phyloP scores from a whole-genome alignment of 92 coral and sea anemone genomes.

The Umimayanthus kanabou region DNA sequence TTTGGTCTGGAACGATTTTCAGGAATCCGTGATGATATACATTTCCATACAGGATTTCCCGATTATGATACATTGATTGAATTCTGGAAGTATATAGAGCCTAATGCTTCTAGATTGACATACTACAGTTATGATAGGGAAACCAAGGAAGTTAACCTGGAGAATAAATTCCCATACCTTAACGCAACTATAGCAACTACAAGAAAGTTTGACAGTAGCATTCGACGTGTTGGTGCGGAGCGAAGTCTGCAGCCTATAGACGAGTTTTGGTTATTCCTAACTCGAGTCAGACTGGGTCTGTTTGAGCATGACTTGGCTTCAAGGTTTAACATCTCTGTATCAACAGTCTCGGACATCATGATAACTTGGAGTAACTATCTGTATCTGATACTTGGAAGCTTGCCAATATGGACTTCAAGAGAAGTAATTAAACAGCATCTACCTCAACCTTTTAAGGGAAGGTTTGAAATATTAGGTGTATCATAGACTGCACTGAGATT shows the following conservation, averaged over 20 bases:
- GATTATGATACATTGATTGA: constrained; percentile 46
- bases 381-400: constrained; percentile 49
- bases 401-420: constrained; percentile 57
- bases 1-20: constrained; percentile 61
- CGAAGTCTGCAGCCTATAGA: constrained; percentile 61
- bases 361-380: constrained; percentile 56
- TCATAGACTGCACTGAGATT: constrained; percentile 68
- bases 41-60: constrained; percentile 75
- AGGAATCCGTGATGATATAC: constrained; percentile 57
- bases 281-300: constrained; percentile 66
- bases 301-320: constrained; percentile 69
- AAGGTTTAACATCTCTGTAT: constrained; percentile 64
- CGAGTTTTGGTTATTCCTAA: constrained; percentile 66
- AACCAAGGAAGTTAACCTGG: constrained; percentile 33
- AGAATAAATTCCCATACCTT: constrained; percentile 4
- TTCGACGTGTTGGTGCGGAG: constrained; percentile 54
- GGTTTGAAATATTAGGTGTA: constrained; percentile 59
- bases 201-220: constrained; percentile 49
- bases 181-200: constrained; percentile 4
- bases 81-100: constrained; percentile 62
- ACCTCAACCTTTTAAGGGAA: constrained; percentile 52
- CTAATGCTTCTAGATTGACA: constrained; percentile 53
- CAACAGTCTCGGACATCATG: constrained; percentile 63
- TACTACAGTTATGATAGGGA: constrained; percentile 58
- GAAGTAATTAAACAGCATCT: constrained; percentile 57